Conservation (phyloP, 1,140 invertebrate genomes). For the Nixonia krombeini region DNA sequence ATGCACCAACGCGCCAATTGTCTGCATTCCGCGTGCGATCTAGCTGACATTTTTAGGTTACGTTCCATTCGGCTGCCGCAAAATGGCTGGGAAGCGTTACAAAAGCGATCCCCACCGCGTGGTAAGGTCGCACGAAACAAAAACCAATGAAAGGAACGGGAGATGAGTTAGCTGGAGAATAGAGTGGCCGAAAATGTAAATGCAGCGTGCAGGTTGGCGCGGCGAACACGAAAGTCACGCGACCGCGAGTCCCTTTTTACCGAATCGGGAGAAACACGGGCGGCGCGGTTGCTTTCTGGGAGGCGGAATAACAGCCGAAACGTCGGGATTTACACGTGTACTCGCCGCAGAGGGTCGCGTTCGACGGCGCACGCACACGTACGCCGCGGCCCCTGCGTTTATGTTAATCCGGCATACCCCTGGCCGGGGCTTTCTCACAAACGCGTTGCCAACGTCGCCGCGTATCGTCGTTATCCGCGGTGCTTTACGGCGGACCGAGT, state of each 20-base stretch:
- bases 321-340: slow-evolving; percentile 63
- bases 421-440: slow-evolving; percentile 1
- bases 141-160: too few relatives aligned
- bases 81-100: too few relatives aligned
- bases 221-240: slow-evolving; percentile 61
- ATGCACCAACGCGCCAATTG: too few relatives aligned
- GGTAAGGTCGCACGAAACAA: too few relatives aligned
- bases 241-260: slow-evolving; percentile 54
- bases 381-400: slow-evolving; percentile 56
- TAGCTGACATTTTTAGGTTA: too few relatives aligned
- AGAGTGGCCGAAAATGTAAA: neutral
- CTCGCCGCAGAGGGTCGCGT: slow-evolving; percentile 48
- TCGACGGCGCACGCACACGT: slow-evolving; percentile 48
- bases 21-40: too few relatives aligned
- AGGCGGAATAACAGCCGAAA: slow-evolving; percentile 57
- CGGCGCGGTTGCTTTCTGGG: slow-evolving; percentile 18
- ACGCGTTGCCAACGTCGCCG: slow-evolving; percentile 1
- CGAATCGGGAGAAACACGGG: slow-evolving; percentile 46
- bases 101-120: too few relatives aligned
- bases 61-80: too few relatives aligned
- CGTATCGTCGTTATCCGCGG: slow-evolving; percentile 11
- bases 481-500: slow-evolving; percentile 1
- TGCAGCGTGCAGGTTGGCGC: slow-evolving; percentile 9
- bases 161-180: too few relatives aligned
- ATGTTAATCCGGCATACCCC: slow-evolving; percentile 53